These are phyloP conservation scores for Ligdia adustata DNA, from an alignment of 2,888 invertebrate species.

Conservation along the genomic window DNA sequence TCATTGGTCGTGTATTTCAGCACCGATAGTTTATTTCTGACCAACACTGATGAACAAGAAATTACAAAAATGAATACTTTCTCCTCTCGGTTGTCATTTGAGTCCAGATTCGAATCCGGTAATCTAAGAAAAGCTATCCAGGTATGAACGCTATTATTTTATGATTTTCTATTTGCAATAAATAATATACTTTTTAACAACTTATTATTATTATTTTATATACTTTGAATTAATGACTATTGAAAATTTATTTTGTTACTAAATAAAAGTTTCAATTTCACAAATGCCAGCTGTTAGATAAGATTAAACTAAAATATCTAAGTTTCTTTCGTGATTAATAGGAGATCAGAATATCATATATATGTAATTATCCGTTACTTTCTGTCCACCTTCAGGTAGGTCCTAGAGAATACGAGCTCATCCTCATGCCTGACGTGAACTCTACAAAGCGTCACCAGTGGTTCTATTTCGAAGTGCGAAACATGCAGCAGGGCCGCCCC, in stretches of 20 bases:
- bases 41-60: conserved; percentile 81
- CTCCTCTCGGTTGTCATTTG: conserved; percentile 86
- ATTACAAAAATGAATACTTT: conserved; percentile 65
- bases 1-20: conserved; percentile 52
- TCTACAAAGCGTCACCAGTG: conserved; percentile 91
- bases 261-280: too few relatives aligned
- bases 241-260: too few relatives aligned
- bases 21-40: conserved; percentile 58
- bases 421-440: conserved; percentile 93
- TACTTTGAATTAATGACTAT: too few relatives aligned
- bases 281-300: too few relatives aligned
- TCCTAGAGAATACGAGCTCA: conserved; percentile 91
- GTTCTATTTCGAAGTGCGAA: conserved; percentile 95
- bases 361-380: too few relatives aligned
- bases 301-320: too few relatives aligned
- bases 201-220: too few relatives aligned
- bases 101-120: conserved; percentile 94
- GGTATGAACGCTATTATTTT: too few relatives aligned
- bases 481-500: conserved; percentile 87
- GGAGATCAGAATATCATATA: neutral
- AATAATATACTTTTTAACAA: too few relatives aligned
- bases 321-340: too few relatives aligned
- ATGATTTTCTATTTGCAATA: too few relatives aligned
- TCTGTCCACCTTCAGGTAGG: conserved; percentile 85
- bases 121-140: conserved; percentile 92